Evolutionary conservation across 2,888 invertebrate species (phyloP), one percentile per base, ranked within the genome.

Genomic region (Oxytorus armatus): DNA sequence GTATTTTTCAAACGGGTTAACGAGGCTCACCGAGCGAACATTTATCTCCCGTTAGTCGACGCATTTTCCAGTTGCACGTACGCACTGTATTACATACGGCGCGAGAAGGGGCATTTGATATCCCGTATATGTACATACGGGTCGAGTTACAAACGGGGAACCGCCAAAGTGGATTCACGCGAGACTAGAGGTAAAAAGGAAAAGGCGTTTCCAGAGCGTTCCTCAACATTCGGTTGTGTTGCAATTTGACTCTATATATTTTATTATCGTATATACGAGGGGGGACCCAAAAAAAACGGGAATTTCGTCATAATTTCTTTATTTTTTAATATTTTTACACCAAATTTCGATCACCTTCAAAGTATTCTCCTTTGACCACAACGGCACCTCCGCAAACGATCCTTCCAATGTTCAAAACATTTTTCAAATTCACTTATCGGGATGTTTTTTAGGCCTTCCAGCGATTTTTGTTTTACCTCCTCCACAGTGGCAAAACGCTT

Each of bases 101-200:
- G n/a, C n/a, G n/a, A n/a, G n/a, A n/a, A 11, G 5, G 3, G 42
- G 10, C 36, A 10, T 8, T 14, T 21, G n/a, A n/a, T n/a, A 25
- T 39, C 39, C 16, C 16, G 33, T 11, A 23, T 42, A 25, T 16
- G 36, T n/a, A 21, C 21, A 33, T 25, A 42, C 21, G 18, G n/a
- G n/a, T n/a, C 7, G 68, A 55, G 44, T 14, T 29, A 76, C 36
- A 68, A 61, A 68, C 11, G 49, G 36, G 63, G 47, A 33, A 49
- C 25, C 61, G 42, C 55, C 77, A 49, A 77, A 77, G 70, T 76
- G 65, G 76, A 75, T 70, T 72, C 70, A 42, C 42, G 79, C 42
- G 79, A 76, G 79, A 63, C 75, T 65, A 36, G 65, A 66, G 68
- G 47, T 66, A 72, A 79, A 79, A 72, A 76, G 70, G 70, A 75